Percentiles rank a stretch among this genome's conserved stretches.
Evolutionary conservation across 2,797 vertebrate genomes (phyloP).

Genomic region (Scleropages formosus): DNA sequence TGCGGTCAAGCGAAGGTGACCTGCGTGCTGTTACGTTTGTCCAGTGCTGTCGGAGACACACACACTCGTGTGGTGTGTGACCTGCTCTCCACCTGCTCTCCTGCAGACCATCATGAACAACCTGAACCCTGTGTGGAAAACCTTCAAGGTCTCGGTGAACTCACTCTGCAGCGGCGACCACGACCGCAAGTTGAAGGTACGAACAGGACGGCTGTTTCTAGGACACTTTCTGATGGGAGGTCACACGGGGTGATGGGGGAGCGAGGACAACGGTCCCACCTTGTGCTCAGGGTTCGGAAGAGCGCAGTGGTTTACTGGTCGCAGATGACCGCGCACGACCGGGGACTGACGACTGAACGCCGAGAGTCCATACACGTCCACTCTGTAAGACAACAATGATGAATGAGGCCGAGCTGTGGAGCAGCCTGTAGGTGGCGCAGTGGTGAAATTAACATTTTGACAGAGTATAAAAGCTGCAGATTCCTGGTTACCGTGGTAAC

Average conservation of each 20-base stretch:
- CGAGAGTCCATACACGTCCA: too few species aligned
- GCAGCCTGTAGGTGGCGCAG: neutral
- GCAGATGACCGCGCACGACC: neutral
- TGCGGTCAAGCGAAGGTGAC: too few species aligned
- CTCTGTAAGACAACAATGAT: neutral
- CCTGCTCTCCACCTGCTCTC: neutral
- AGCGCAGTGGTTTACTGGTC: neutral
- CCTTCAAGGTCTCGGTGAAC: slow-evolving; percentile 95
- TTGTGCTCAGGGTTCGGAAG: neutral
- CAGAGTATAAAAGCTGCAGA: too few species aligned
- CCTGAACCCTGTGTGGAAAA: slow-evolving; percentile 93
- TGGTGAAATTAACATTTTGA: neutral
- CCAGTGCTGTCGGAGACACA: too few species aligned
- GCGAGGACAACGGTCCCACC: too few species aligned
- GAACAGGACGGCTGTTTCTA: slow-evolving; percentile 25
- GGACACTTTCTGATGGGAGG: neutral
- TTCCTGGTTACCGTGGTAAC: too few species aligned
- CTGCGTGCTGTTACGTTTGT: too few species aligned
- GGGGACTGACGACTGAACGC: neutral
- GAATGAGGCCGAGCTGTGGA: neutral
- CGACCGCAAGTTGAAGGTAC: slow-evolving; percentile 85
- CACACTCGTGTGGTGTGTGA: too few species aligned
- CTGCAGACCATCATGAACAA: slow-evolving; percentile 95
- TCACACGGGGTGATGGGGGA: neutral
- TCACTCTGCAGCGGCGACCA: slow-evolving; percentile 94